Conservation (phyloP, 1,140 invertebrate species). For the Scylla paramamosain region DNA sequence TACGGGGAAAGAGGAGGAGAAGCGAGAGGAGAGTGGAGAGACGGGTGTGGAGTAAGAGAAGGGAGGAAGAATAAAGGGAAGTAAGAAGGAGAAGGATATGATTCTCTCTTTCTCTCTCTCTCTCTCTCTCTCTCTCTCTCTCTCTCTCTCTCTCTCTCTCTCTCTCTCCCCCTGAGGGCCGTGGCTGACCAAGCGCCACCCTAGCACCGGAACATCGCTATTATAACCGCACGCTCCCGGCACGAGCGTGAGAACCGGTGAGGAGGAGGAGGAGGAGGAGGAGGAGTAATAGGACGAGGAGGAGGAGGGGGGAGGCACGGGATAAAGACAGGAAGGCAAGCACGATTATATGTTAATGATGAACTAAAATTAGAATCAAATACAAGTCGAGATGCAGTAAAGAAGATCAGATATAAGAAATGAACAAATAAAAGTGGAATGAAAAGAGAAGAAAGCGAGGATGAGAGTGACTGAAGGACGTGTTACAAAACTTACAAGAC, state of each 20-base stretch:
- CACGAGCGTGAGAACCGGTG: background rate
- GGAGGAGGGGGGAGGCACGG: background rate
- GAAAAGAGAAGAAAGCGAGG: background rate
- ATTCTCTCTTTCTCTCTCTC: background rate
- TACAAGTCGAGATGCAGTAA: background rate
- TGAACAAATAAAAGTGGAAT: background rate
- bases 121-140: conserved; percentile 6
- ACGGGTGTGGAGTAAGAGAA: no score
- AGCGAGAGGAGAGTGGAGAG: no score
- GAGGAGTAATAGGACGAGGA: background rate
- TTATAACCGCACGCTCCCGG: background rate
- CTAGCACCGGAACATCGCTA: background rate
- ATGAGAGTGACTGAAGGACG: background rate
- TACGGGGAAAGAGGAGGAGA: background rate
- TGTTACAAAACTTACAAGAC: background rate
- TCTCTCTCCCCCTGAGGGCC: background rate
- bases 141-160: background rate
- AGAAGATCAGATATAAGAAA: background rate
- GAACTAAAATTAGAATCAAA: no score
- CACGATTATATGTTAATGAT: no score
- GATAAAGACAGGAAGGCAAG: no score
- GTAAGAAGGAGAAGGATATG: background rate
- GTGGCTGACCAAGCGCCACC: background rate
- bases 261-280: conserved; percentile 9
- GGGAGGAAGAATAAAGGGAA: background rate